These are phyloP conservation scores for Procavia capensis DNA, from an alignment of 2,113 vertebrate genomes.

Conservation along the genomic window DNA sequence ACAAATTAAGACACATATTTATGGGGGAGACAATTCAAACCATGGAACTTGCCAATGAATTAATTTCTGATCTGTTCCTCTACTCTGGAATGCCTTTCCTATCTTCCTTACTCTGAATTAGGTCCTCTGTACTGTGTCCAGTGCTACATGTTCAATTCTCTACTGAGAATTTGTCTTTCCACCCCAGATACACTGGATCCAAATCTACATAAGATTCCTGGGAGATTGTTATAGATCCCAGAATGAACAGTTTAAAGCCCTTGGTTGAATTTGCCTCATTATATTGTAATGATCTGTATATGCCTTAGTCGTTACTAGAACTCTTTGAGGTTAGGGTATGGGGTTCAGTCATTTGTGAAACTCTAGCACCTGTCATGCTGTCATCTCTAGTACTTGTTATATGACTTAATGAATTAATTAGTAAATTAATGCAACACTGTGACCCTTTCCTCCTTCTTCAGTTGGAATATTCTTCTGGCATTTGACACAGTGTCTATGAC, in stretches of 20 bases:
- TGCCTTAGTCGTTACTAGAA: neutral
- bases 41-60: neutral
- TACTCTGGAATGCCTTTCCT: neutral
- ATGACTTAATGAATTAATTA: neutral
- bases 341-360: neutral
- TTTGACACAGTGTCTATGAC: neutral
- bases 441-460: neutral
- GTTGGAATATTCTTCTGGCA: neutral
- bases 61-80: neutral
- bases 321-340: neutral
- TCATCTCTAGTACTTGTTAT: neutral
- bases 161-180: too few relatives aligned
- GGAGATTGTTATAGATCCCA: too few relatives aligned
- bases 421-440: neutral
- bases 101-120: neutral
- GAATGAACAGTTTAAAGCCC: too few relatives aligned
- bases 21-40: too few relatives aligned
- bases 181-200: too few relatives aligned
- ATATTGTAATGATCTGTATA: neutral
- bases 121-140: neutral
- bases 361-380: neutral
- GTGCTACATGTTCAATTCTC: neutral
- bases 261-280: neutral
- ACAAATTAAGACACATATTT: too few relatives aligned
- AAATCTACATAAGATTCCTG: too few relatives aligned